A percentile compares a stretch with the other conserved stretches of the same genome.
Conservation (phyloP, 2,797 vertebrate species). For the Coregonus sp. region DNA sequence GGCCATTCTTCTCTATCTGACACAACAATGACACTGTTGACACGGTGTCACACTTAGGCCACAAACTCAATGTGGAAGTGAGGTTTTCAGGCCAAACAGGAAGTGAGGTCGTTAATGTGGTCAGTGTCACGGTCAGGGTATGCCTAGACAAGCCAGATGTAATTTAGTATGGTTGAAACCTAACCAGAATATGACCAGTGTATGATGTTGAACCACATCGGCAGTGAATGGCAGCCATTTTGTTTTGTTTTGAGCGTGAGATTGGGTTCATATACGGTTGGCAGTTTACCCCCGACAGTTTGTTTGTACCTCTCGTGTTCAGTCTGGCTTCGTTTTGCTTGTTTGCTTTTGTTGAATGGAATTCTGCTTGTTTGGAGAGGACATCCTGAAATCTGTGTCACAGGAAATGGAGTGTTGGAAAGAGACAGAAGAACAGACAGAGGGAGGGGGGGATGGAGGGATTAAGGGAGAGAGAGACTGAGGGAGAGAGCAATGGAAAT, state of each 20-base stretch:
- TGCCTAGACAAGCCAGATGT: neutral
- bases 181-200: neutral
- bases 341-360: constrained; percentile 37
- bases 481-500: constrained; percentile 39
- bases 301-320: constrained; percentile 18
- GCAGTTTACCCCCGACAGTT: neutral
- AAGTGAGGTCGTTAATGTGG: constrained; percentile 5
- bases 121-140: neutral
- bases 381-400: constrained; percentile 71
- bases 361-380: constrained; percentile 63
- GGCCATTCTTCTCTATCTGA: constrained; percentile 14
- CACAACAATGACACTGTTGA: constrained; percentile 9
- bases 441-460: constrained; percentile 42
- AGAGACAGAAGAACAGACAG: constrained; percentile 39
- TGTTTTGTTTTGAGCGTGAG: neutral
- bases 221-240: neutral
- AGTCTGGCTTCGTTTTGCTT: constrained; percentile 29
- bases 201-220: neutral
- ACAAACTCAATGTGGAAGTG: constrained; percentile 17
- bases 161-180: neutral
- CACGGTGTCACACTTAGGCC: constrained; percentile 11
- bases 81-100: constrained; percentile 12
- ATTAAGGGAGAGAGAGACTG: constrained; percentile 24
- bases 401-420: constrained; percentile 65
- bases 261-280: constrained; percentile 1